Base-by-base conservation (phyloP, 2,113 vertebrate genomes). In the Leiothrix lutea region DNA sequence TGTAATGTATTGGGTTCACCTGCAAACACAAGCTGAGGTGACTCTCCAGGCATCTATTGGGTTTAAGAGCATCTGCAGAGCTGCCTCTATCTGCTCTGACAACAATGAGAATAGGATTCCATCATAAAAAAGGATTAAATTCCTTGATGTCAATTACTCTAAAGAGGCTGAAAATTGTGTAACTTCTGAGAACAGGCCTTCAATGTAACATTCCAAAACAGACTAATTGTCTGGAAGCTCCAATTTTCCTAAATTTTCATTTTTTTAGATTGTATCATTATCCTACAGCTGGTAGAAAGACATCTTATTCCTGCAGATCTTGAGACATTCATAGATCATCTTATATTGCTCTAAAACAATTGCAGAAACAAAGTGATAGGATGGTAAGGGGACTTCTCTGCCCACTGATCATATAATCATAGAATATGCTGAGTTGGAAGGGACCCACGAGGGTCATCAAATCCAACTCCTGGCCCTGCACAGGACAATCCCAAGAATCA, bases 101-200 rank as follows among this genome's bases (percentile, higher is more conserved):
- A 4, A 17, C 3, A 4, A 17, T 1, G 1, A 79, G 35, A 56
- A 28, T 12, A 42, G 16, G 19, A 51, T 22, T 64, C 48, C 0
- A 0, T 65, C 14, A 11, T 40, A 2, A 60, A 35, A 42, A 50
- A 85, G 3, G 23, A 66, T 74, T 72, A 12, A 28, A 44, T 61
- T 94, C 13, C 31, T 75, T 53, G 4, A n/a, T 70, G 38, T 60
- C n/a, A 48, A 1, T 77, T 79, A 48, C 29, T 61, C 29, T 16
- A 13, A 79, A 66, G 20, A 80, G 28, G 28, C 22, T 77, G 44
- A 90, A 80, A 87, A 67, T 35, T 6, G 3, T 56, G 13, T 36
- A 7, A 29, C 82, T 64, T 65, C 65, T 83, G n/a, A 83, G 36
- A 88, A 56, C 0, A 62, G 19, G 8, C 14, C 36, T 88, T 75